phyloP scores from a whole-genome alignment of 2,113 vertebrate species.

The Zosterops hypoxanthus region DNA sequence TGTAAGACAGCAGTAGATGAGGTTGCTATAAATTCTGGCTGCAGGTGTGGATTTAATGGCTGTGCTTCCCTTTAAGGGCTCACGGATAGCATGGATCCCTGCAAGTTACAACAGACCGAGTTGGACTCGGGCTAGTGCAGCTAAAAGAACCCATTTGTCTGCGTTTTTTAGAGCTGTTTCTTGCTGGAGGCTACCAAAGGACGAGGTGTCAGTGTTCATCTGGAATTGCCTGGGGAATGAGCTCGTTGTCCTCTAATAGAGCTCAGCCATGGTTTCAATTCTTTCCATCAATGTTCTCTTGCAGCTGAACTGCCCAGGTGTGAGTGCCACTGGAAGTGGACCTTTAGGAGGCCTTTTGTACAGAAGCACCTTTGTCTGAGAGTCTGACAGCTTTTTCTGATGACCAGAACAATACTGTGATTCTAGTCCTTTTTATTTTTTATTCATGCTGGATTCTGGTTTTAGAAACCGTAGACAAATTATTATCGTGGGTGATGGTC shows the following conservation, averaged over 20 bases:
- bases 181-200: background rate
- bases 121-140: background rate
- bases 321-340: background rate
- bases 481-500: accelerated
- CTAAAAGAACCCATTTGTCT: background rate
- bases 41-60: slow-evolving; percentile 68
- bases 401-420: background rate
- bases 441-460: background rate
- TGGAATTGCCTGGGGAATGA: background rate
- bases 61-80: slow-evolving; percentile 52
- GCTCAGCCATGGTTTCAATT: background rate
- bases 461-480: background rate
- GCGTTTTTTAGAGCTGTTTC: background rate
- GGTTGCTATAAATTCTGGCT: slow-evolving; percentile 62
- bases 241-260: background rate
- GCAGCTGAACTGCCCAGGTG: accelerated
- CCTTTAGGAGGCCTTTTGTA: background rate
- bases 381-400: background rate
- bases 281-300: background rate
- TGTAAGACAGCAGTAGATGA: slow-evolving; percentile 51
- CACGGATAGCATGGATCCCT: slow-evolving; percentile 1
- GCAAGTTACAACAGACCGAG: slow-evolving; percentile 46
- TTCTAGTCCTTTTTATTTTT: background rate
- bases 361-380: background rate
- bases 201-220: background rate